A percentile compares a stretch with the other conserved stretches of the same genome.
Conservation (phyloP, 2,797 vertebrate species). For the Myotis daubentonii region DNA sequence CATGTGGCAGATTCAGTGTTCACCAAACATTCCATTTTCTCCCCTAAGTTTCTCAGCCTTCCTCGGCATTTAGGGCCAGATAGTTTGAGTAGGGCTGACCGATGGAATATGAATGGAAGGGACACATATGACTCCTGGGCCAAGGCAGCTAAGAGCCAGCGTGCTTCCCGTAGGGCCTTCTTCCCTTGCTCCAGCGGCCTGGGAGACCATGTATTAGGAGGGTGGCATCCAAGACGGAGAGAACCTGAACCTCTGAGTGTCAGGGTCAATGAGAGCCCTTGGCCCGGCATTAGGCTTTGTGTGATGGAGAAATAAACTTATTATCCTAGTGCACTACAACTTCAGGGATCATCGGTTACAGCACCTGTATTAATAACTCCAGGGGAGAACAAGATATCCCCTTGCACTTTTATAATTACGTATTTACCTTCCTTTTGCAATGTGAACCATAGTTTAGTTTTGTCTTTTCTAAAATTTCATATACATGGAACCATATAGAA, state of each 20-base stretch:
- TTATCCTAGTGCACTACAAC: background rate
- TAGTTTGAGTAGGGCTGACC: background rate
- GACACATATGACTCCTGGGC: background rate
- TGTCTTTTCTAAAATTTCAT: slow-evolving; percentile 19
- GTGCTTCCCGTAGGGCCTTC: background rate
- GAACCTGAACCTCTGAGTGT: background rate
- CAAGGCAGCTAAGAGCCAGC: background rate
- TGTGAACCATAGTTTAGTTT: background rate
- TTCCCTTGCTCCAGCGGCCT: background rate
- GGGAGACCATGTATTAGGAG: background rate
- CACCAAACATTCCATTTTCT: background rate
- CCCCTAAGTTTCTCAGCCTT: background rate
- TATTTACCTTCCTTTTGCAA: background rate
- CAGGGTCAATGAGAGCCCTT: background rate
- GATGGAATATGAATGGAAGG: background rate
- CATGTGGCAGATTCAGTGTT: background rate
- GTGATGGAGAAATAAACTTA: background rate
- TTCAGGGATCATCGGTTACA: background rate
- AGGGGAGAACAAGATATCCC: background rate
- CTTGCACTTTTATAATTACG: background rate
- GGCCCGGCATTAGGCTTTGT: background rate
- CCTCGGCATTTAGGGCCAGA: background rate
- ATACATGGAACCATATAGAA: background rate
- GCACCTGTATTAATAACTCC: background rate
- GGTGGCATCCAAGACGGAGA: background rate